phyloP scores from a whole-genome alignment of 92 coral and sea anemone genomes.

The Phenganax stokvisi region DNA sequence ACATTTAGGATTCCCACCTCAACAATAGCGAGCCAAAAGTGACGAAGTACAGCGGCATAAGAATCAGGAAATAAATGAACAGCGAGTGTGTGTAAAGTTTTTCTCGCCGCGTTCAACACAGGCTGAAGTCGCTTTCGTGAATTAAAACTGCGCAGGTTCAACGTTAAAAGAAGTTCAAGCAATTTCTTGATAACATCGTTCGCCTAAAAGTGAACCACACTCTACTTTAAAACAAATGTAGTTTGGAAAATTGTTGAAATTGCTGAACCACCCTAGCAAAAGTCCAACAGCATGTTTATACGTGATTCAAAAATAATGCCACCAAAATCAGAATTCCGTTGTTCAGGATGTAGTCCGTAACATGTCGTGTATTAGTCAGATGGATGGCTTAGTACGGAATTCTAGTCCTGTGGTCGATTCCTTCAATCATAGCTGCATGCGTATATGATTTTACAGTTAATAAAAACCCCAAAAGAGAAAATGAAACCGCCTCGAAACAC shows the following conservation, averaged over 20 bases:
- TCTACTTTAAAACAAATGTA: too few species aligned
- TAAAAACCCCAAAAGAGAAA: neutral
- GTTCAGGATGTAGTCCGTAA: too few species aligned
- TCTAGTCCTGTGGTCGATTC: too few species aligned
- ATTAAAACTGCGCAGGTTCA: constrained; percentile 60
- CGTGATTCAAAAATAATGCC: too few species aligned
- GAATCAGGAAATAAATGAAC: constrained; percentile 21
- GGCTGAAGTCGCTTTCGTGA: constrained; percentile 68
- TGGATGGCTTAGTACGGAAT: too few species aligned
- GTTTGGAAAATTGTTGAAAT: too few species aligned
- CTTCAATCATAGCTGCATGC: neutral
- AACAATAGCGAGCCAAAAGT: constrained; percentile 31
- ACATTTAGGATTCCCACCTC: neutral
- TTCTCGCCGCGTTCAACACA: constrained; percentile 32
- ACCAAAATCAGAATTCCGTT: too few species aligned
- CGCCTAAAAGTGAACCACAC: constrained; percentile 39
- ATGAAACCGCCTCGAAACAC: neutral
- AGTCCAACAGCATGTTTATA: too few species aligned
- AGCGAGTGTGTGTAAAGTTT: constrained; percentile 21
- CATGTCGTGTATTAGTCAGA: too few species aligned
- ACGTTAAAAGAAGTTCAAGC: constrained; percentile 53
- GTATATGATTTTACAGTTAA: neutral
- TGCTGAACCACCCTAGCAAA: too few species aligned
- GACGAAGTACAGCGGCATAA: constrained; percentile 25
- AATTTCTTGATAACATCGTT: constrained; percentile 62